Base-by-base conservation (phyloP, 2,113 vertebrate species). In the Hemiprocne comata region DNA sequence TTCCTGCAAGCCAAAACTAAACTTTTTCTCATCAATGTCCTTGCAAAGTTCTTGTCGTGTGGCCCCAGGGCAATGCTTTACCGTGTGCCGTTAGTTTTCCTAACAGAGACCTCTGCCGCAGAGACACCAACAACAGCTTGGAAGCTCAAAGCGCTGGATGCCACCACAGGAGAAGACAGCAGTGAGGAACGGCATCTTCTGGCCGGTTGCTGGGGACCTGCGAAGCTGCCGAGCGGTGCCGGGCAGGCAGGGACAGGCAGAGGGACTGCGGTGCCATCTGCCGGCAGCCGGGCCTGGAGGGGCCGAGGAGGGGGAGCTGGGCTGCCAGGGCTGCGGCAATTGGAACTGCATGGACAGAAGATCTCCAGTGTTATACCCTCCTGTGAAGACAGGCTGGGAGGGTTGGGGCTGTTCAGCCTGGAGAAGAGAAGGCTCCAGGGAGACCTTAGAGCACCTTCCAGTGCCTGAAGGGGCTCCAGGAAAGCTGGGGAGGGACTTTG, bases 291-390 rank as follows among this genome's bases (percentile, higher is more conserved):
- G 48, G 33, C 34, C 74, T 6, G 5, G 6, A 17, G 5, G 1
- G 70, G 70, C 6, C 0, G 6, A 60, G 61, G 24, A 64, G 31
- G 6, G 34, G 0, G 13, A 66, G 62, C 51, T 4, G 34, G 16
- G 13, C n/a, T 61, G 55, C 46, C 34, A 7, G 16, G 55, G 57
- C 6, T 16, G 24, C 54, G 64, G 83, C 38, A 31, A n/a, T 7
- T 50, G 18, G 16, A 78, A 42, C 13, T 26, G 28, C 5, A 23
- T 9, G 28, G 55, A 14, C 18, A 78, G 61, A 40, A 24, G 23
- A 31, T 6, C 42, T 50, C 26, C 4, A 5, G 2, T 6, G 34
- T 36, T 42, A 54, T 38, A 34, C 10, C 14, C 12, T 42, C 40
- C 40, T 42, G 13, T 42, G 40, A 14, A 42, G 40, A 10, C 40